These are phyloP conservation scores for Ips typographus DNA, from an alignment of 1,140 invertebrate species.

Conservation along the genomic window DNA sequence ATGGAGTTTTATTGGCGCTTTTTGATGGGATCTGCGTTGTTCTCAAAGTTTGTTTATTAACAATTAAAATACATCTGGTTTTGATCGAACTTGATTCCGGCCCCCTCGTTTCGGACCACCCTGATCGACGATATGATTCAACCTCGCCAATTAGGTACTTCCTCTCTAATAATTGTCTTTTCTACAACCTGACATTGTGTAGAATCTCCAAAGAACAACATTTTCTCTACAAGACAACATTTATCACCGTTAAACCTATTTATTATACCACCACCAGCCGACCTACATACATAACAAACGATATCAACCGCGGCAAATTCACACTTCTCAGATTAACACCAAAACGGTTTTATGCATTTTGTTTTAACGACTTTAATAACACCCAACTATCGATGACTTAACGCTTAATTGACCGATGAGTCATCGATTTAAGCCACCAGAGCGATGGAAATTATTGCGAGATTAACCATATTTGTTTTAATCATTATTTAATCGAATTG, in stretches of 20 bases:
- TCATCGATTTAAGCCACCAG: conserved; percentile 26
- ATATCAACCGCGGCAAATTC: neutral
- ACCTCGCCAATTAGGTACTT: no score
- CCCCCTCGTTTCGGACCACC: conserved; percentile 10
- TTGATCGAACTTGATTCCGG: conserved; percentile 13
- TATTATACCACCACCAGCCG: no score
- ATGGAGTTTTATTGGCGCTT: conserved; percentile 31
- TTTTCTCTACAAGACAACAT: no score
- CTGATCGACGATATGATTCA: neutral
- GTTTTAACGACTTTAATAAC: conserved; percentile 32
- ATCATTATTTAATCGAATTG: conserved; percentile 21
- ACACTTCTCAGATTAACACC: conserved; percentile 16
- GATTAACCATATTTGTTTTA: conserved; percentile 32
- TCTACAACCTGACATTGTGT: no score
- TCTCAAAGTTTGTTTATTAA: conserved; percentile 31
- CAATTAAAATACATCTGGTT: conserved; percentile 34
- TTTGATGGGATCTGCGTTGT: conserved; percentile 35
- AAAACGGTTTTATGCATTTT: conserved; percentile 33
- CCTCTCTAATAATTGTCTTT: no score
- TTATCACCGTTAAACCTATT: no score
- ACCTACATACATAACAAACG: no score
- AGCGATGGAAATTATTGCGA: conserved; percentile 19
- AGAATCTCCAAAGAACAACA: no score
- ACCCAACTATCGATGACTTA: conserved; percentile 34
- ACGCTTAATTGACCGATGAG: conserved; percentile 31